Conservation (phyloP, 2,888 invertebrate genomes). For the Dexiosoma caninum region DNA sequence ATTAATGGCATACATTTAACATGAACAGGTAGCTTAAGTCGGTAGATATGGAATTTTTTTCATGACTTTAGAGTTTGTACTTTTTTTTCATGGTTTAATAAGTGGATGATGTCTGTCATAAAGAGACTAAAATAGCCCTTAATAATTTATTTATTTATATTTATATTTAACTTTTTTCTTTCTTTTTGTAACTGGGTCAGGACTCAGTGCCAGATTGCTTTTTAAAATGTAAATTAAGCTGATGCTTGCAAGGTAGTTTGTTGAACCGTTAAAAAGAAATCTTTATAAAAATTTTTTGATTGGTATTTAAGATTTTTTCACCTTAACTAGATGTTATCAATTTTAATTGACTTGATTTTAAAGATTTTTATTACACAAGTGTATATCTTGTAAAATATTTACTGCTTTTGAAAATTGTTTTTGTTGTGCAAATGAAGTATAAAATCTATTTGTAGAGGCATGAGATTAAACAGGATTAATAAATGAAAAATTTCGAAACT, state of each 20-base stretch:
- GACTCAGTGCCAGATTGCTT: constrained; percentile 9
- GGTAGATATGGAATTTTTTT: constrained; percentile 24
- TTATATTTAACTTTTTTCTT: too few species aligned
- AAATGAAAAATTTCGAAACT: too few species aligned
- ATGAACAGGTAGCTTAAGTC: constrained; percentile 44
- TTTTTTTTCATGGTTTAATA: constrained; percentile 11
- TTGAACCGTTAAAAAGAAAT: constrained; percentile 28
- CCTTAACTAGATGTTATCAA: constrained; percentile 18
- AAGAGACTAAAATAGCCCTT: constrained; percentile 18
- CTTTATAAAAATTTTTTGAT: background rate
- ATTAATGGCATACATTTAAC: constrained; percentile 59
- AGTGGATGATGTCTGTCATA: background rate
- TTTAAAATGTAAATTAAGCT: background rate
- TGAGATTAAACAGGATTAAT: too few species aligned
- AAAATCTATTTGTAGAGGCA: too few species aligned
- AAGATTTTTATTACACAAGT: background rate
- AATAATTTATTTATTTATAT: constrained; percentile 13
- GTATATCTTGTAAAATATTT: background rate
- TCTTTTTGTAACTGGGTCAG: constrained; percentile 36
- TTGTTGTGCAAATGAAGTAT: background rate
- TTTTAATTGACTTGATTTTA: constrained; percentile 13
- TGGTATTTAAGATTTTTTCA: constrained; percentile 6
- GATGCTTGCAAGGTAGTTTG: constrained; percentile 34
- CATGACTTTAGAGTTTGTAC: background rate
- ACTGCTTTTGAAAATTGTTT: constrained; percentile 1